Evolutionary conservation across 2,888 invertebrate genomes (phyloP).

Genomic region (Andrena bucephala): DNA sequence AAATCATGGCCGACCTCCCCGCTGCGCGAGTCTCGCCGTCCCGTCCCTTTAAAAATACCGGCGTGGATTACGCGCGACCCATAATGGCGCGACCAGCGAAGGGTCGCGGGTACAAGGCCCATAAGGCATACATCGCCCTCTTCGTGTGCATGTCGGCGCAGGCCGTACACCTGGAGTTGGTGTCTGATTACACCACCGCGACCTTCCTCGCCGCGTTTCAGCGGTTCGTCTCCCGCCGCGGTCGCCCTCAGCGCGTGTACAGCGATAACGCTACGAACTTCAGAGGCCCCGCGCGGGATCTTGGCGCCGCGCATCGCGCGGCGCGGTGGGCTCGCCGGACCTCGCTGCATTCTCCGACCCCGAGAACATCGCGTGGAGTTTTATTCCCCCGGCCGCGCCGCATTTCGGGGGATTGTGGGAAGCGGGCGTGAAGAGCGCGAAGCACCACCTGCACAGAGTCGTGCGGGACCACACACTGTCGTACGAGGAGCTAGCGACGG

Average conservation of each 20-base stretch:
- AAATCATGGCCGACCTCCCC: conserved; percentile 39
- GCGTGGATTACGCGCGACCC: conserved; percentile 45
- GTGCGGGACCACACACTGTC: too few species aligned
- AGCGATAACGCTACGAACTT: conserved; percentile 54
- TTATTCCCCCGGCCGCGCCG: neutral
- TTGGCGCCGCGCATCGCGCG: too few species aligned
- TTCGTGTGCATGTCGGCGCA: neutral
- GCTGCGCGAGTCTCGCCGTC: conserved; percentile 23
- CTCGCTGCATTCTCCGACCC: neutral
- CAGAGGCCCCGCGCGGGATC: neutral
- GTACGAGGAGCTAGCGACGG: too few species aligned
- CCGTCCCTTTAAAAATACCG: neutral
- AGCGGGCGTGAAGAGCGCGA: too few species aligned
- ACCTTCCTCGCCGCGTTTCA: conserved; percentile 47
- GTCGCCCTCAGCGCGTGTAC: conserved; percentile 24
- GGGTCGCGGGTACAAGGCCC: conserved; percentile 10
- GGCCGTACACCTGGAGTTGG: conserved; percentile 30
- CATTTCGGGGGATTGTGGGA: too few species aligned
- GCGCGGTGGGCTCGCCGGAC: neutral
- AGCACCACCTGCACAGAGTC: too few species aligned
- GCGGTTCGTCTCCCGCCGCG: conserved; percentile 41
- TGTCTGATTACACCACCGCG: conserved; percentile 12
- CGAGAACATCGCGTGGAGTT: neutral
- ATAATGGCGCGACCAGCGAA: neutral
- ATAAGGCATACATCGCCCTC: neutral